Evolutionary conservation across 2,797 vertebrate species (phyloP).

Genomic region (Pipistrellus kuhlii): DNA sequence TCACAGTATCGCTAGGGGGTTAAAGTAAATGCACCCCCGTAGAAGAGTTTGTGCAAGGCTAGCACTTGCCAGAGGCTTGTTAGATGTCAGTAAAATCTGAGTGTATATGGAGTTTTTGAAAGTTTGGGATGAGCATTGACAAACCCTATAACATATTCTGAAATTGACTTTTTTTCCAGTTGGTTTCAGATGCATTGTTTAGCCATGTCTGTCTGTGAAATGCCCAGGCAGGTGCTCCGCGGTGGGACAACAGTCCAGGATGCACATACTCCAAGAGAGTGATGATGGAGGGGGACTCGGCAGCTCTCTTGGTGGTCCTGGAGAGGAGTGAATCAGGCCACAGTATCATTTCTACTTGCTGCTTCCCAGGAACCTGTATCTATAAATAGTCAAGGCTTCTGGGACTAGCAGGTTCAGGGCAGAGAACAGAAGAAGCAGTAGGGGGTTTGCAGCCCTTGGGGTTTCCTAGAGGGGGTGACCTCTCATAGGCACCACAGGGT

Average conservation of each 20-base stretch:
- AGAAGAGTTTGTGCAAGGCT: background rate
- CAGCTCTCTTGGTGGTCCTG: background rate
- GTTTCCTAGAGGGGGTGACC: background rate
- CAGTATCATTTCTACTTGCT: background rate
- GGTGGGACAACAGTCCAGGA: background rate
- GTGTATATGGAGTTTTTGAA: background rate
- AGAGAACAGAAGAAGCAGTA: background rate
- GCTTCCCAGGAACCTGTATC: background rate
- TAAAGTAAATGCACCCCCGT: background rate
- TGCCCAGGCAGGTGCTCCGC: too few species aligned
- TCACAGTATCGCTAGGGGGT: background rate
- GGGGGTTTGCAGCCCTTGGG: background rate
- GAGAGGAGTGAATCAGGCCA: background rate
- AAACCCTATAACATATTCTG: background rate
- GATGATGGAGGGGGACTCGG: accelerated
- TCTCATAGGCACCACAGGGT: accelerated
- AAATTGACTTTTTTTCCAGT: too few species aligned
- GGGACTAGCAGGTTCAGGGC: background rate
- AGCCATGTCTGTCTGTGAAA: background rate
- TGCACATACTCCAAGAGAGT: background rate
- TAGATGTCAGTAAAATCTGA: background rate
- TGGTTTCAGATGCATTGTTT: background rate
- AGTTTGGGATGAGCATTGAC: background rate
- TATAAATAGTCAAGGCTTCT: conserved; percentile 28
- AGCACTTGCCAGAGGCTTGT: background rate